Evolutionary conservation across 2,888 invertebrate species (phyloP).

Genomic region (Epinotia demarniana): DNA sequence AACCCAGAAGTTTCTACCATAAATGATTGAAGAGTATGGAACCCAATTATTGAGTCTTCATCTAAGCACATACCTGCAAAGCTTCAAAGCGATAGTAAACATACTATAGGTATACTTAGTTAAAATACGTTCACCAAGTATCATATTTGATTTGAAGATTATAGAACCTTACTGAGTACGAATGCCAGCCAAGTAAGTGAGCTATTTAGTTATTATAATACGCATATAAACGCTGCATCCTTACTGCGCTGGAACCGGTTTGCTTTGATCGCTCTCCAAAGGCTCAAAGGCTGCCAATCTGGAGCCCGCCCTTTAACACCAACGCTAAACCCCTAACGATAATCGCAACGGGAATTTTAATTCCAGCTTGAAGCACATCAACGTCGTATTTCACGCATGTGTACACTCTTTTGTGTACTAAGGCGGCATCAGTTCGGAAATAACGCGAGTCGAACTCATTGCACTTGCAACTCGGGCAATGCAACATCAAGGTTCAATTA

Average conservation of each 20-base stretch:
- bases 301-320: slow-evolving; percentile 1
- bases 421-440: not conserved
- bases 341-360: slow-evolving; percentile 27
- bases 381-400: slow-evolving; percentile 21
- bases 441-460: not conserved
- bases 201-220: not conserved
- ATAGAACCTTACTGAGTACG: not conserved
- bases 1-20: no score
- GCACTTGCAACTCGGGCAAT: not conserved
- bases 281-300: slow-evolving; percentile 27
- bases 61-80: no score
- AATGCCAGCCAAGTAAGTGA: not conserved
- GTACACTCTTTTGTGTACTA: no score
- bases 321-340: slow-evolving; percentile 8
- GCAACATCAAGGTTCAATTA: no score
- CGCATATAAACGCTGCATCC: not conserved
- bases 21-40: no score
- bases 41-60: no score
- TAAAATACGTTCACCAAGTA: not conserved
- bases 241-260: not conserved
- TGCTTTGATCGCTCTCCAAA: slow-evolving; percentile 9
- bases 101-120: not conserved
- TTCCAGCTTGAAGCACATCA: slow-evolving; percentile 18
- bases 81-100: no score
- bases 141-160: not conserved